Evolutionary conservation across 2,113 vertebrate species (phyloP).

Genomic region (Forbesichthys agassizii): DNA sequence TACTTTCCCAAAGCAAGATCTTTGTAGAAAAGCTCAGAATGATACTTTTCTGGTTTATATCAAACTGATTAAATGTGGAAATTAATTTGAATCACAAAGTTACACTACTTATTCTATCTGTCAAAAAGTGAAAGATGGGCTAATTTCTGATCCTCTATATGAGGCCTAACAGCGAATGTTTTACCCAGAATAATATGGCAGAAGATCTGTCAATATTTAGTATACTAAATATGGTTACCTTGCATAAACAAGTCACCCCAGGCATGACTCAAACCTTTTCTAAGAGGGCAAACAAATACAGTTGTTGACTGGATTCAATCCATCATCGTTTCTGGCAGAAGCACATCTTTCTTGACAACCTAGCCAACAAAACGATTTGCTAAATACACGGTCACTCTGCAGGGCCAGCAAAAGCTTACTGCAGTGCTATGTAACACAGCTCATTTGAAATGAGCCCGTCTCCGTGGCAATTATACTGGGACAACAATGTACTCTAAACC

Average conservation of each 20-base stretch:
- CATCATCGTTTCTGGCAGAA: conserved; percentile 5
- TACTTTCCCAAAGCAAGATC: no score
- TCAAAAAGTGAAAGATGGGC: background rate
- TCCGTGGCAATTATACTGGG: conserved; percentile 56
- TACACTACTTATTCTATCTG: background rate
- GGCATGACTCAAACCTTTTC: background rate
- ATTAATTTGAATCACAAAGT: background rate
- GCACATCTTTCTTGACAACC: conserved; percentile 4
- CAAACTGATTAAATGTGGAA: background rate
- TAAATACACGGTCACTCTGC: conserved; percentile 27
- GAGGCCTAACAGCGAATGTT: background rate
- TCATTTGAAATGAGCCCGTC: conserved; percentile 60
- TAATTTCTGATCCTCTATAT: background rate
- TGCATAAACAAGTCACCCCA: conserved; percentile 2
- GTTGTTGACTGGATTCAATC: conserved; percentile 12
- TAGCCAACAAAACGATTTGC: conserved; percentile 16
- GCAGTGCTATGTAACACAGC: conserved; percentile 53
- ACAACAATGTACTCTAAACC: conserved; percentile 52
- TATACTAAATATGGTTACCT: background rate
- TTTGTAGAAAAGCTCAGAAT: no score
- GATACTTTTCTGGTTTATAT: no score
- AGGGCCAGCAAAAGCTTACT: conserved; percentile 36
- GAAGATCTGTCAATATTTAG: background rate
- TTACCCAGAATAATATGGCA: background rate
- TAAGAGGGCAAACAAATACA: conserved; percentile 17